Conservation (phyloP, 2,888 invertebrate genomes). For the Archips xylosteana region DNA sequence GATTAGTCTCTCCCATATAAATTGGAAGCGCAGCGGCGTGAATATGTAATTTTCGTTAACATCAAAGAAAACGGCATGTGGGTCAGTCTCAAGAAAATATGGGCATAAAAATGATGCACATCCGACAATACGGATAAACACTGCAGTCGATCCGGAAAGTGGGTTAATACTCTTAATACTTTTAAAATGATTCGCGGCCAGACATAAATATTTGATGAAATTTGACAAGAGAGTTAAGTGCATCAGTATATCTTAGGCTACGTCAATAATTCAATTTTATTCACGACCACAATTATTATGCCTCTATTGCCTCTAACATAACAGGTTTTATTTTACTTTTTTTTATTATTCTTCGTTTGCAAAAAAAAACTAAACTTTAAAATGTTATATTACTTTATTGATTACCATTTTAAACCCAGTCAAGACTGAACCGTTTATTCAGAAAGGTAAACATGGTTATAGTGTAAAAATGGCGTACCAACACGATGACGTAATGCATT, state of each 20-base stretch:
- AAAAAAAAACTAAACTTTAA: not conserved
- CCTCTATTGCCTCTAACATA: not conserved
- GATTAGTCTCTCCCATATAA: not conserved
- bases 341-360: not conserved
- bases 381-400: not conserved
- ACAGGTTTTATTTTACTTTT: not conserved
- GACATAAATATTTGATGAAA: not conserved
- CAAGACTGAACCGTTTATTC: not conserved
- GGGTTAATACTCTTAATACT: not conserved
- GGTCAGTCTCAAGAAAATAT: not conserved
- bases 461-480: not conserved
- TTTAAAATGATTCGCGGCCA: not conserved
- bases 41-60: not conserved
- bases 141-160: not conserved
- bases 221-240: slow-evolving; percentile 8
- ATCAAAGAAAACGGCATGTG: not conserved
- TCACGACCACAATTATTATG: not conserved
- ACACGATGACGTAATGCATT: not conserved
- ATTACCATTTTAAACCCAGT: not conserved
- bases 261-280: not conserved
- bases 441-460: not conserved
- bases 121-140: slow-evolving; percentile 2
- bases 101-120: not conserved
- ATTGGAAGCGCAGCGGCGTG: not conserved
- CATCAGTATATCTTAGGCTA: not conserved